phyloP scores from a whole-genome alignment of 2,113 vertebrate species.

The Corydoras sp. region DNA sequence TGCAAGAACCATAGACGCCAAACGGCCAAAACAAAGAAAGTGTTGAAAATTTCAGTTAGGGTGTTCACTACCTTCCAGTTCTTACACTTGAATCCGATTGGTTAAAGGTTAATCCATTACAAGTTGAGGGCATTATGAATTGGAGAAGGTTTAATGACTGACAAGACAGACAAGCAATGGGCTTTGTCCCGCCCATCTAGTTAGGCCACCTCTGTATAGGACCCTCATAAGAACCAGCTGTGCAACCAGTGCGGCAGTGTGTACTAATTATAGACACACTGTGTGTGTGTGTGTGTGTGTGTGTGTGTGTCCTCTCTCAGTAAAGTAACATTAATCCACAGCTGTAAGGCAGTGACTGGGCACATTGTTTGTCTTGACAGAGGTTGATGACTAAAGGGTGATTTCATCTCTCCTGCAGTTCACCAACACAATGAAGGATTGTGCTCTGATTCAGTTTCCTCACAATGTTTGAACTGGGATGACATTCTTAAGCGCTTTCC shows the following conservation, averaged over 20 bases:
- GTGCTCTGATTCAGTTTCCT: slow-evolving; percentile 29
- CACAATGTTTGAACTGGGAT: slow-evolving; percentile 16
- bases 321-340: slow-evolving; percentile 21
- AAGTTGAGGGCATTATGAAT: not conserved
- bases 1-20: not conserved
- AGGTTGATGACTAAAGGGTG: slow-evolving; percentile 40
- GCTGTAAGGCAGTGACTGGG: slow-evolving; percentile 29
- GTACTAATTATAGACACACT: not conserved
- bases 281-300: slow-evolving; percentile 16
- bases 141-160: slow-evolving; percentile 14
- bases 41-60: not conserved
- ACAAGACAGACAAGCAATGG: slow-evolving; percentile 12
- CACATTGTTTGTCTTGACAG: slow-evolving; percentile 35
- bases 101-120: not conserved
- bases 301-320: slow-evolving; percentile 20
- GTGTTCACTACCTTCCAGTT: too few relatives aligned
- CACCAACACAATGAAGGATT: slow-evolving; percentile 31
- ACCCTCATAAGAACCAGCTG: slow-evolving; percentile 10
- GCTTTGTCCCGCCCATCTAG: not conserved
- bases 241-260: not conserved
- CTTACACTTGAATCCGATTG: not conserved
- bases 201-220: slow-evolving; percentile 6
- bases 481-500: slow-evolving; percentile 9
- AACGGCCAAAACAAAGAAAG: too few relatives aligned
- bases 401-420: slow-evolving; percentile 35